These are phyloP conservation scores for Crocodylus rhombifer DNA, from an alignment of 2,797 vertebrate species.

Conservation along the genomic window DNA sequence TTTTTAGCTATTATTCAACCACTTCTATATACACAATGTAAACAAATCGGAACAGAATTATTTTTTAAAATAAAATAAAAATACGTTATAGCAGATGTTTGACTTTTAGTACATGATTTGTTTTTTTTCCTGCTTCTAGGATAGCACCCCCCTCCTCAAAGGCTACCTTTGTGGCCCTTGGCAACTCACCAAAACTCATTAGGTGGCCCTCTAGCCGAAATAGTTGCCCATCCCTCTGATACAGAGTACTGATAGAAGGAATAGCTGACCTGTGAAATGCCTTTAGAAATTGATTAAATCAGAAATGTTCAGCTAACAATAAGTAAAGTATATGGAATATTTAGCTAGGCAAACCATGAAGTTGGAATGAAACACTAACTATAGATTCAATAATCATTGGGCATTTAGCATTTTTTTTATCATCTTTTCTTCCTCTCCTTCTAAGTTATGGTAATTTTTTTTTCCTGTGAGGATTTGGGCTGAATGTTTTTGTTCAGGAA, in stretches of 20 bases:
- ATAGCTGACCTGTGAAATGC: neutral
- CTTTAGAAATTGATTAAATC: neutral
- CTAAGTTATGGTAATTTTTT: neutral
- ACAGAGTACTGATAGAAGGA: neutral
- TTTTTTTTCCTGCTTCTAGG: too few relatives aligned
- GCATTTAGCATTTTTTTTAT: neutral
- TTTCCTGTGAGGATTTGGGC: neutral
- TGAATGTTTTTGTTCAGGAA: neutral
- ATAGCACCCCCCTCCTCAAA: too few relatives aligned
- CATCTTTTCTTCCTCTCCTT: neutral
- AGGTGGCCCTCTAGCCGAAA: too few relatives aligned
- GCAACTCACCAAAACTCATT: too few relatives aligned
- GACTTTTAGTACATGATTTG: too few relatives aligned
- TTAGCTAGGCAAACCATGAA: neutral
- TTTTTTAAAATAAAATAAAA: too few relatives aligned
- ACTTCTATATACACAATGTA: too few relatives aligned
- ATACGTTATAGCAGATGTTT: too few relatives aligned
- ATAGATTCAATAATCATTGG: neutral
- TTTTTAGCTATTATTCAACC: too few relatives aligned
- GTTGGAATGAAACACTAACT: neutral
- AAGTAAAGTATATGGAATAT: neutral
- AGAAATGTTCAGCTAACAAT: neutral
- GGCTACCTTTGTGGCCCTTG: too few relatives aligned
- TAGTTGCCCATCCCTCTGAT: neutral
- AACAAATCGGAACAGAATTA: too few relatives aligned